Percentiles rank a stretch among this genome's conserved stretches.
phyloP scores from a whole-genome alignment of 2,797 vertebrate species.

The Sebastes hubbsi region DNA sequence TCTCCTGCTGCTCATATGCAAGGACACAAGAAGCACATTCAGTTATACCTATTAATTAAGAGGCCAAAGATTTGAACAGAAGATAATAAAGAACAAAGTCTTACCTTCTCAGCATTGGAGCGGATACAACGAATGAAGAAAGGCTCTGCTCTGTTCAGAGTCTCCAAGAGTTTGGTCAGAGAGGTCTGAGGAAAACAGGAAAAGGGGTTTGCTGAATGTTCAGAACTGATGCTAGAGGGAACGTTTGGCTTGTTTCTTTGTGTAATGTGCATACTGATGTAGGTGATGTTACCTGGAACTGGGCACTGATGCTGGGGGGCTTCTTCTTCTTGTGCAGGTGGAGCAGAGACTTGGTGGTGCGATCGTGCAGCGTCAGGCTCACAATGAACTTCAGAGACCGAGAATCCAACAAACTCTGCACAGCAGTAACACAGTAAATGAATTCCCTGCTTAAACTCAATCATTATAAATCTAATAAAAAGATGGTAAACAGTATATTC shows the following conservation, averaged over 20 bases:
- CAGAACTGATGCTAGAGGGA: not conserved
- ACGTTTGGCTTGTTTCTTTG: not conserved
- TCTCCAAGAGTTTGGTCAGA: slow-evolving; percentile 94
- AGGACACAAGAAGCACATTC: slow-evolving; percentile 6
- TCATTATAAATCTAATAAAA: not conserved
- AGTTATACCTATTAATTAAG: not conserved
- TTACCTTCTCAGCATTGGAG: slow-evolving; percentile 96
- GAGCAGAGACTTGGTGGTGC: slow-evolving; percentile 94
- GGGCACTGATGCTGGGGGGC: slow-evolving; percentile 96
- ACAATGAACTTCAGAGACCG: slow-evolving; percentile 94
- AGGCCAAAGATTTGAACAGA: not conserved
- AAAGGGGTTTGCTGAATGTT: not conserved
- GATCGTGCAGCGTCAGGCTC: slow-evolving; percentile 92
- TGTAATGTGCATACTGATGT: not conserved
- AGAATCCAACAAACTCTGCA: slow-evolving; percentile 93
- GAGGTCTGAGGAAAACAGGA: slow-evolving; percentile 84
- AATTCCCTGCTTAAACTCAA: not conserved
- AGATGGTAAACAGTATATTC: not conserved
- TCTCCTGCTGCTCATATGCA: slow-evolving; percentile 87
- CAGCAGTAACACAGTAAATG: not conserved
- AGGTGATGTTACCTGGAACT: slow-evolving; percentile 90
- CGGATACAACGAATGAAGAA: slow-evolving; percentile 99
- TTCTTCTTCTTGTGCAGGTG: slow-evolving; percentile 99
- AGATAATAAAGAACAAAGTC: not conserved
- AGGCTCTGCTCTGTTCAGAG: slow-evolving; percentile 93